Percentiles rank a stretch among this genome's conserved stretches.
Evolutionary conservation across 1,140 invertebrate species (phyloP).

Genomic region (Drosophila obscura): DNA sequence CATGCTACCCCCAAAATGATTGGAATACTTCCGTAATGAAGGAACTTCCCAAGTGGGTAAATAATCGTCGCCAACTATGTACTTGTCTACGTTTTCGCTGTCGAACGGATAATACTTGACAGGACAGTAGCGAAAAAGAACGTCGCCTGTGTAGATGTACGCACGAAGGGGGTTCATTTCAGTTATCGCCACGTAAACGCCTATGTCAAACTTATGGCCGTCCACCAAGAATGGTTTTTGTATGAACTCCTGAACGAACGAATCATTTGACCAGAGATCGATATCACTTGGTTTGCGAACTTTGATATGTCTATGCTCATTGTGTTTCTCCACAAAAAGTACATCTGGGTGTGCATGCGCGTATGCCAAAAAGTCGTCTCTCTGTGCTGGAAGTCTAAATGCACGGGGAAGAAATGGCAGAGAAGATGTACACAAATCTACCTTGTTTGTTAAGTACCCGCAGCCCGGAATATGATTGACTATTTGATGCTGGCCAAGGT

Average conservation of each 20-base stretch:
- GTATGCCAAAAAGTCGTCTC: conserved; percentile 89
- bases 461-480: conserved; percentile 98
- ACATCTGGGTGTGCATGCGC: conserved; percentile 88
- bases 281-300: conserved; percentile 89
- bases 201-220: conserved; percentile 98
- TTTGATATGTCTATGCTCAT: conserved; percentile 94
- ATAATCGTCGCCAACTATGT: conserved; percentile 97
- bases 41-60: conserved; percentile 97
- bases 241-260: conserved; percentile 96
- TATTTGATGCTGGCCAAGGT: conserved; percentile 89
- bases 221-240: conserved; percentile 92
- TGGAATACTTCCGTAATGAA: conserved; percentile 91
- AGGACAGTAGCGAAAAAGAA: conserved; percentile 95
- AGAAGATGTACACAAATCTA: conserved; percentile 92
- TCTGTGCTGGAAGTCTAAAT: conserved; percentile 93
- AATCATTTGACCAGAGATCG: conserved; percentile 89
- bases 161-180: conserved; percentile 95
- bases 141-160: conserved; percentile 95
- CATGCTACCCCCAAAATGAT: conserved; percentile 92
- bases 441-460: conserved; percentile 97
- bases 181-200: conserved; percentile 96
- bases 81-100: conserved; percentile 91
- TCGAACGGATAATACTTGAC: conserved; percentile 97
- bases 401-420: conserved; percentile 92
- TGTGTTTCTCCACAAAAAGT: conserved; percentile 96